Conservation (phyloP, 2,113 vertebrate genomes). For the Tauraco erythrolophus region DNA sequence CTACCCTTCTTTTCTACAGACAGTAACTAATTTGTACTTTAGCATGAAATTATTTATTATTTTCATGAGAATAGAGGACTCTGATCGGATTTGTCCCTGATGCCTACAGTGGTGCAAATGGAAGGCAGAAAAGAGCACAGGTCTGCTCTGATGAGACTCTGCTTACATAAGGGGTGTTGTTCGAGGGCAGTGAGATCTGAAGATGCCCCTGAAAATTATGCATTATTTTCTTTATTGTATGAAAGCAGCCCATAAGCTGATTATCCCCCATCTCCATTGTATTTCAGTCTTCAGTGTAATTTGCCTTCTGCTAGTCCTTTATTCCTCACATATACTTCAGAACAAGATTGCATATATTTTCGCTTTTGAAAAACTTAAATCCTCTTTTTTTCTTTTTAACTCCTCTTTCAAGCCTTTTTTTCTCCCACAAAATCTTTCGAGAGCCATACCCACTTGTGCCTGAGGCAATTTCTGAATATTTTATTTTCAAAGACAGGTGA, state of each 20-base stretch:
- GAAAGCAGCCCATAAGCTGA: constrained; percentile 43
- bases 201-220: not conserved
- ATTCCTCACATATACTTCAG: not conserved
- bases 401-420: not conserved
- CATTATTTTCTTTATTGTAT: not conserved
- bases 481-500: not conserved
- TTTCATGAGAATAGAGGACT: not conserved
- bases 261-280: not conserved
- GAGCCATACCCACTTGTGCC: not conserved
- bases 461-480: not conserved
- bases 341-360: not conserved
- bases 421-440: accelerated
- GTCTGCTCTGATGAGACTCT: not conserved
- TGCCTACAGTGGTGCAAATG: not conserved
- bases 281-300: not conserved
- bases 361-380: not conserved
- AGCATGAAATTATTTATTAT: not conserved
- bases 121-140: not conserved
- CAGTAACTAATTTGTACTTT: not conserved
- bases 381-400: not conserved
- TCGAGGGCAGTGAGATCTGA: not conserved
- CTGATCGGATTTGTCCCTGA: not conserved
- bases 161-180: not conserved
- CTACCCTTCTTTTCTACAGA: not conserved
- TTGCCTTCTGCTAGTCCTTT: constrained; percentile 1